A percentile compares a stretch with the other conserved stretches of the same genome.
phyloP scores from a whole-genome alignment of 2,113 vertebrate genomes.

The Vidua macroura region DNA sequence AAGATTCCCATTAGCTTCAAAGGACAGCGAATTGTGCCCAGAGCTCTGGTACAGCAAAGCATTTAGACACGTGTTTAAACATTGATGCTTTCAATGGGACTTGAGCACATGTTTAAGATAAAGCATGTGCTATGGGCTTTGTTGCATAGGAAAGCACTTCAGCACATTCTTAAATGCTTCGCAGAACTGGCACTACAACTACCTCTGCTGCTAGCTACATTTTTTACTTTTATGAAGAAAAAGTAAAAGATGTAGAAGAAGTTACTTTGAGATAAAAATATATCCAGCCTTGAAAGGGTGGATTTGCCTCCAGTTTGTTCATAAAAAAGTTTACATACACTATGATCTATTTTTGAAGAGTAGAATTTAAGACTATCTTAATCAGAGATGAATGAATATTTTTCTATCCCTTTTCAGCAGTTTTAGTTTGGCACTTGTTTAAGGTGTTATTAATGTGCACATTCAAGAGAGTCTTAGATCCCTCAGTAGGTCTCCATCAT shows the following conservation, averaged over 20 bases:
- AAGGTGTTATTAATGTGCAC: conserved; percentile 31
- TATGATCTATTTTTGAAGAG: conserved; percentile 14
- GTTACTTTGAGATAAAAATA: background rate
- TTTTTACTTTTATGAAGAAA: conserved; percentile 32
- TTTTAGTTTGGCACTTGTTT: conserved; percentile 43
- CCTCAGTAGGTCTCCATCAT: conserved; percentile 9
- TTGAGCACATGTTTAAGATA: conserved; percentile 52
- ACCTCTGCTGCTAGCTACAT: conserved; percentile 29
- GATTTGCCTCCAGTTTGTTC: background rate
- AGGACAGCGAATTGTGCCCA: background rate
- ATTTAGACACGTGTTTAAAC: conserved; percentile 58
- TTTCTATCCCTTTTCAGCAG: conserved; percentile 4
- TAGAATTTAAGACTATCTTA: conserved; percentile 39
- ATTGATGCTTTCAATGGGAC: conserved; percentile 57
- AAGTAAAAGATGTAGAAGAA: background rate
- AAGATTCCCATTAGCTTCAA: conserved; percentile 40
- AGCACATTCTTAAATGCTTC: conserved; percentile 56
- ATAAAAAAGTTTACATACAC: background rate
- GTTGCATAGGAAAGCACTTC: conserved; percentile 42
- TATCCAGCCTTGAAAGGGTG: background rate
- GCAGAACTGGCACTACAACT: conserved; percentile 26
- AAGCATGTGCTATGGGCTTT: conserved; percentile 43
- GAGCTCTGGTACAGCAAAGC: conserved; percentile 50
- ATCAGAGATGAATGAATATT: conserved; percentile 10
- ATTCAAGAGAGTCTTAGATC: background rate